phyloP scores from a whole-genome alignment of 64 coral and sea anemone genomes.

The Acropora yongei region DNA sequence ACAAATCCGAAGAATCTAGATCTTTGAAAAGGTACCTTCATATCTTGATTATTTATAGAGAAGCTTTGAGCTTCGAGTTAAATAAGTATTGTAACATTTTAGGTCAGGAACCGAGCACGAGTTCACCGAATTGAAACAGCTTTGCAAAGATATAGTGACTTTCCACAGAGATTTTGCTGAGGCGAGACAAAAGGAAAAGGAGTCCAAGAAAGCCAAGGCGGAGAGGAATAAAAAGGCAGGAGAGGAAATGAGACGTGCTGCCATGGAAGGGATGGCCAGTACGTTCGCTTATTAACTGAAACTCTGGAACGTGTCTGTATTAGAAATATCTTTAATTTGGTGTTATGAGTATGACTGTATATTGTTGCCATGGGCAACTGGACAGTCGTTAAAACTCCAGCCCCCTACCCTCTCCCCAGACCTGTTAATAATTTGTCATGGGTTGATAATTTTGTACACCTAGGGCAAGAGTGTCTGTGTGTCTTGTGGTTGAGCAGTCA shows the following conservation, averaged over 20 bases:
- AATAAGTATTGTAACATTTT: not conserved
- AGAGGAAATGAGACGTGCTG: constrained; percentile 47
- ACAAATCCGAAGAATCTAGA: constrained; percentile 4
- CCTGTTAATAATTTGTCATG: not conserved
- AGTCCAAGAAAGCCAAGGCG: constrained; percentile 24
- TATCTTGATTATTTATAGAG: constrained; percentile 8
- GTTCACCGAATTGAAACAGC: not conserved
- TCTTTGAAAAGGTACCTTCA: constrained; percentile 29
- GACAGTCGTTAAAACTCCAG: constrained; percentile 16
- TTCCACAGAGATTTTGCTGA: constrained; percentile 7
- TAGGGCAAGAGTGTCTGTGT: not conserved
- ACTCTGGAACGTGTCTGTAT: not conserved
- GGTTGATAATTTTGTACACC: not conserved
- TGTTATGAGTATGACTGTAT: constrained; percentile 27
- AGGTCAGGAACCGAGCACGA: not conserved
- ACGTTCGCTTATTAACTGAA: constrained; percentile 13
- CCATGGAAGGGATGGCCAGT: constrained; percentile 55
- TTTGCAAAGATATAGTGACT: not conserved
- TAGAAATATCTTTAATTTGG: not conserved
- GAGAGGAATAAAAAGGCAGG: constrained; percentile 49
- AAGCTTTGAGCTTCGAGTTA: constrained; percentile 22
- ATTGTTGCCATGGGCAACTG: constrained; percentile 1
- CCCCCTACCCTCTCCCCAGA: not conserved
- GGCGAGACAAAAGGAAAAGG: constrained; percentile 20
- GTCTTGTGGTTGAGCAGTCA: not conserved